Evolutionary conservation across 1,140 invertebrate genomes (phyloP).

Genomic region (Thrips palmi): DNA sequence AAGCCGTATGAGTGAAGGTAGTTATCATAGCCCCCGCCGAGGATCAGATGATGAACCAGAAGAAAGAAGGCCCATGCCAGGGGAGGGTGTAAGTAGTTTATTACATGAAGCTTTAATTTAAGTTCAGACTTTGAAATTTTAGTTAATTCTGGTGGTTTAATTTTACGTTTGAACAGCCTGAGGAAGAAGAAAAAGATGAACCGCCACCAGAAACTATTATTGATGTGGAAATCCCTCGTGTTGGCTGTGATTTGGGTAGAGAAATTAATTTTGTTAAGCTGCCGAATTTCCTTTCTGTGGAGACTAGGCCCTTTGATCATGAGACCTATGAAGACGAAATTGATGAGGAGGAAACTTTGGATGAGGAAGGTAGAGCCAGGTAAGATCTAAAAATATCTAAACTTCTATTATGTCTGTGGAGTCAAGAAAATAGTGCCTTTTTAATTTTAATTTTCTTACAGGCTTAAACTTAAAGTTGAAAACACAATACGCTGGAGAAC

Average conservation of each 20-base stretch:
- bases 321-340: slow-evolving; percentile 97
- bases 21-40: slow-evolving; percentile 12
- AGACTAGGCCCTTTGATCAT: slow-evolving; percentile 84
- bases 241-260: slow-evolving; percentile 75
- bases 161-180: slow-evolving; percentile 25
- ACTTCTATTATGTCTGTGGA: neutral
- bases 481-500: slow-evolving; percentile 97
- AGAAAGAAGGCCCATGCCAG: too few relatives aligned
- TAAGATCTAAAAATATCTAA: slow-evolving; percentile 17
- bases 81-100: neutral
- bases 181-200: slow-evolving; percentile 54
- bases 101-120: slow-evolving; percentile 2
- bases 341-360: slow-evolving; percentile 93
- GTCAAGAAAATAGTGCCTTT: neutral
- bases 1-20: slow-evolving; percentile 15
- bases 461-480: slow-evolving; percentile 83
- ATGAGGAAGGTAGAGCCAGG: slow-evolving; percentile 92
- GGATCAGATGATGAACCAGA: slow-evolving; percentile 16
- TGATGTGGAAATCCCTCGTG: slow-evolving; percentile 92
- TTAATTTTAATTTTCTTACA: slow-evolving; percentile 18
- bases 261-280: slow-evolving; percentile 90
- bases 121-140: too few relatives aligned
- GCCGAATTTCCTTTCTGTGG: slow-evolving; percentile 82
- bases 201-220: slow-evolving; percentile 80
- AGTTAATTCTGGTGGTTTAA: slow-evolving; percentile 8